Conservation (phyloP, 2,888 invertebrate species). For the Plebejus argus region DNA sequence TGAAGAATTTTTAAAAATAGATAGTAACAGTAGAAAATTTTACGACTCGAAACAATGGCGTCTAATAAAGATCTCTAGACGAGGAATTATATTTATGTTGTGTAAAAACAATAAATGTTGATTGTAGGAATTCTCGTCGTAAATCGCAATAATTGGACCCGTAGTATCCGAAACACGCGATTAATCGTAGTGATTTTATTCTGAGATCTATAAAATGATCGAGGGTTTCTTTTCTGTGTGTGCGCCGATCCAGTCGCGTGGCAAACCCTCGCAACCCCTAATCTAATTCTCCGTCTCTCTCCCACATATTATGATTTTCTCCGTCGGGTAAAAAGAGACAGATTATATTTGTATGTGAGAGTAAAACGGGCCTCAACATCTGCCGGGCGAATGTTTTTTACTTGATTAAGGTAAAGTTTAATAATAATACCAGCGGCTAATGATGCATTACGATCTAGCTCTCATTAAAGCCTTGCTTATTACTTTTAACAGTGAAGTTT, state of each 20-base stretch:
- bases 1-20: neutral
- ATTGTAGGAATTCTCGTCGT: conserved; percentile 4
- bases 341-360: conserved; percentile 51
- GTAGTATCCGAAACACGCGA: conserved; percentile 44
- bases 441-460: conserved; percentile 9
- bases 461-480: neutral
- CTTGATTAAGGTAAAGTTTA: conserved; percentile 56
- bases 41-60: neutral
- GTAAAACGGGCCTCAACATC: conserved; percentile 69
- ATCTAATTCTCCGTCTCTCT: conserved; percentile 52
- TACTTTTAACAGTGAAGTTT: neutral
- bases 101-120: conserved; percentile 7
- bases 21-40: neutral
- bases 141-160: conserved; percentile 34
- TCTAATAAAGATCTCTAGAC: neutral
- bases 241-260: conserved; percentile 64
- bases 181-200: conserved; percentile 60
- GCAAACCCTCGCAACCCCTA: conserved; percentile 73
- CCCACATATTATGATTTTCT: conserved; percentile 31
- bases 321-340: conserved; percentile 45
- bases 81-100: conserved; percentile 2
- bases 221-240: conserved; percentile 60
- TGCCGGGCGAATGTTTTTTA: conserved; percentile 71
- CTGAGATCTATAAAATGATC: conserved; percentile 68
- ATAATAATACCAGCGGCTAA: conserved; percentile 53